phyloP scores from a whole-genome alignment of 2,113 vertebrate species.

The Pterophyllum scalare region DNA sequence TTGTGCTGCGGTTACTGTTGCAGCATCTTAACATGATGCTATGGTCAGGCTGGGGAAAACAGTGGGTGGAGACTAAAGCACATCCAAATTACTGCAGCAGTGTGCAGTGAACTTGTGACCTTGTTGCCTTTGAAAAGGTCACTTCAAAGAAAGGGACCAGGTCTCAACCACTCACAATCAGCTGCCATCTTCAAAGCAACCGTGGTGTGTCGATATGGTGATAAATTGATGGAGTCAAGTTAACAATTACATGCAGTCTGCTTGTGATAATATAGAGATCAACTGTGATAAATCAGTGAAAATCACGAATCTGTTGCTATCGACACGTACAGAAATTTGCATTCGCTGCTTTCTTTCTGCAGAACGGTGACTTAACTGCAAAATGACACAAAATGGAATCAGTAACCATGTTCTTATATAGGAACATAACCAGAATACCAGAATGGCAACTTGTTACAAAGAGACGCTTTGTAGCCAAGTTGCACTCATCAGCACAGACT shows the following conservation, averaged over 20 bases:
- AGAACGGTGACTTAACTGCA: too few species aligned
- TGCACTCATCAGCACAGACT: background rate
- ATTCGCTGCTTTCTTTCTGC: too few species aligned
- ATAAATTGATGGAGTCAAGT: background rate
- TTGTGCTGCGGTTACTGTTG: background rate
- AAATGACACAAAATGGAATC: too few species aligned
- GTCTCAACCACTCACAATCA: background rate
- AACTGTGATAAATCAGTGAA: too few species aligned
- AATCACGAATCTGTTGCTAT: too few species aligned
- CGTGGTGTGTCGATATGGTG: background rate
- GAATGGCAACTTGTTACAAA: background rate
- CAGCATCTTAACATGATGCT: background rate
- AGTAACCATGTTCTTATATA: background rate
- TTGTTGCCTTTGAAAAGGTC: background rate
- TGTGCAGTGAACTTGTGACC: background rate
- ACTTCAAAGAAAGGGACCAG: background rate
- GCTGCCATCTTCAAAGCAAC: background rate
- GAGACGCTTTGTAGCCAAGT: background rate
- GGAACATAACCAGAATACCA: background rate
- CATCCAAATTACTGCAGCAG: background rate
- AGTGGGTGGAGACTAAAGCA: background rate
- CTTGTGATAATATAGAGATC: too few species aligned
- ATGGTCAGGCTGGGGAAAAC: background rate
- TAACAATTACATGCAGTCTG: too few species aligned
- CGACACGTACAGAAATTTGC: too few species aligned